Evolutionary conservation across 2,797 vertebrate genomes (phyloP).

Genomic region (Fundulus diaphanus): DNA sequence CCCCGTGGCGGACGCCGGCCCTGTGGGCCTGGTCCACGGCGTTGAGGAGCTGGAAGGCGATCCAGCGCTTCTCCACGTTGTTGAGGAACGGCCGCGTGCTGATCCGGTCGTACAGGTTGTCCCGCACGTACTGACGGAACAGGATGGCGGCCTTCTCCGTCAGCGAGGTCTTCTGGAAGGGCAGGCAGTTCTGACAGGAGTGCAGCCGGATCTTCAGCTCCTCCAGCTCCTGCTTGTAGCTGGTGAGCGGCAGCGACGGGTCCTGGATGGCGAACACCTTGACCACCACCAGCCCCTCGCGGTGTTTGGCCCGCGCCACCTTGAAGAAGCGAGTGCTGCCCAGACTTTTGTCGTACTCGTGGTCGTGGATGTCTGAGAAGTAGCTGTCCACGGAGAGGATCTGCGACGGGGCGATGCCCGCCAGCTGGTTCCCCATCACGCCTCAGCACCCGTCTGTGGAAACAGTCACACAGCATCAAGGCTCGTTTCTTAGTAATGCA

Average conservation of each 20-base stretch:
- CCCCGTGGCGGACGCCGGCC: conserved; percentile 94
- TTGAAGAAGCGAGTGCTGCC: conserved; percentile 98
- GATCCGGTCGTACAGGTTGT: conserved; percentile 97
- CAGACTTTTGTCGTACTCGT: conserved; percentile 95
- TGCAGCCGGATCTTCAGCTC: conserved; percentile 93
- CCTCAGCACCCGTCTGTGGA: background rate
- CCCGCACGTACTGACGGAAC: conserved; percentile 95
- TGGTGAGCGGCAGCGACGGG: conserved; percentile 91
- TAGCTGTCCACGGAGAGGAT: conserved; percentile 98
- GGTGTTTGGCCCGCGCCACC: conserved; percentile 94
- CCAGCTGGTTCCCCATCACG: conserved; percentile 95
- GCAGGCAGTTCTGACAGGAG: conserved; percentile 95
- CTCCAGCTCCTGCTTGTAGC: conserved; percentile 97
- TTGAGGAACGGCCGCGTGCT: conserved; percentile 96
- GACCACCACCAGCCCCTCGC: conserved; percentile 94
- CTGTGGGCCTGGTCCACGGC: conserved; percentile 95
- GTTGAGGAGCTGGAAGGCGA: conserved; percentile 95
- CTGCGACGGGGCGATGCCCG: conserved; percentile 96
- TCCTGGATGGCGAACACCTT: conserved; percentile 99
- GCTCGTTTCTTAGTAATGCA: no score
- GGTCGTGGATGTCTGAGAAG: conserved; percentile 97
- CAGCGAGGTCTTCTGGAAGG: conserved; percentile 93
- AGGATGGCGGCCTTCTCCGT: conserved; percentile 94
- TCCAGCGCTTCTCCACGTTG: conserved; percentile 96
- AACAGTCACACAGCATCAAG: background rate